phyloP scores from a whole-genome alignment of 2,113 vertebrate species.

The Taxidea taxus region DNA sequence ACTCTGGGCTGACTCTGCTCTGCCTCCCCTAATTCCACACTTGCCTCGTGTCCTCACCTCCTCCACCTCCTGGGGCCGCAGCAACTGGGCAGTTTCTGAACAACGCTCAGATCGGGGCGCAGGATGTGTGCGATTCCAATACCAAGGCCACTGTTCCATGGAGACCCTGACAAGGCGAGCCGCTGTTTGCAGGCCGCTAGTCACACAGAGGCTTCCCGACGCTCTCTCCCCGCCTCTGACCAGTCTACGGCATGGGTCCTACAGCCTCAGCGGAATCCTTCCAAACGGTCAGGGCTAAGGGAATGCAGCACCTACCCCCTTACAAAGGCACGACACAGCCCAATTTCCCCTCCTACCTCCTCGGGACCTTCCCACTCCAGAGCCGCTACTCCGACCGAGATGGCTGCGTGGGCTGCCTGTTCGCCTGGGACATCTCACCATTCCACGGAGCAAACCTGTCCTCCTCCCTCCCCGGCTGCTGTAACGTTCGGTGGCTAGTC shows the following conservation, averaged over 20 bases:
- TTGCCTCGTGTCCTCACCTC: neutral
- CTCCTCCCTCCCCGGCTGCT: neutral
- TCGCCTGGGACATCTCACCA: neutral
- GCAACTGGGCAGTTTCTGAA: neutral
- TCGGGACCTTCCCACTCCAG: neutral
- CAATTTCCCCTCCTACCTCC: neutral
- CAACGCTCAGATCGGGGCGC: neutral
- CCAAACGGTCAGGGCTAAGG: neutral
- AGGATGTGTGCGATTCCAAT: neutral
- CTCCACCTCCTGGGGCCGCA: neutral
- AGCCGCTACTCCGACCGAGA: neutral
- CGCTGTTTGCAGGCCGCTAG: neutral
- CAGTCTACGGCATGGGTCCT: neutral
- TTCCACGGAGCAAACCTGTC: neutral
- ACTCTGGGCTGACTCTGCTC: neutral
- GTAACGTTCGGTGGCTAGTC: neutral
- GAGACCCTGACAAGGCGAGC: neutral
- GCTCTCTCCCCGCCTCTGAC: neutral
- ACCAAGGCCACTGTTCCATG: neutral
- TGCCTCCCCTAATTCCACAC: neutral
- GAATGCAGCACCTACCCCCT: neutral
- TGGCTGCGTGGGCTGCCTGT: neutral
- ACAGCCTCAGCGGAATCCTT: neutral
- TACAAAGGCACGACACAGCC: neutral
- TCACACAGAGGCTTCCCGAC: neutral